Conservation (phyloP, 1,140 invertebrate species). For the Melipona quadrifasciata region DNA sequence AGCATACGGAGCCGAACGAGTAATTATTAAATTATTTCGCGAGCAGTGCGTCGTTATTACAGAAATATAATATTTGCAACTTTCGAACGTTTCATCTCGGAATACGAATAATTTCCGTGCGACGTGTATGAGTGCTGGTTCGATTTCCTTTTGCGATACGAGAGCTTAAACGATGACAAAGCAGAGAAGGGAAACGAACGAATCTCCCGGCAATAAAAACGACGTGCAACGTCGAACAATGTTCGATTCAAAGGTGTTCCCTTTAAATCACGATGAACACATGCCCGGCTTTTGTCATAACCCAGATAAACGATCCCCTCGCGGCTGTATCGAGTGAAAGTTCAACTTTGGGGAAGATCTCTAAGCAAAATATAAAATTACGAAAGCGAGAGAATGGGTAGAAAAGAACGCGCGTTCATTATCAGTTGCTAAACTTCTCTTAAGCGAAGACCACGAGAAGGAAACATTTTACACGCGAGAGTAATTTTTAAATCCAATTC, state of each 20-base stretch:
- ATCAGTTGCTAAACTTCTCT: neutral
- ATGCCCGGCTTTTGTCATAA: neutral
- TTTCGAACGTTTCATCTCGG: neutral
- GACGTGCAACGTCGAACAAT: slow-evolving; percentile 1
- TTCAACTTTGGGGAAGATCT: neutral
- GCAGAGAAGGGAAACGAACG: neutral
- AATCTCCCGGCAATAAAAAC: slow-evolving; percentile 14
- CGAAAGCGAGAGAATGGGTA: neutral
- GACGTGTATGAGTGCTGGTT: neutral
- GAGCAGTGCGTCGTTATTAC: neutral
- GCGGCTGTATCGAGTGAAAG: neutral
- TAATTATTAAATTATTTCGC: neutral
- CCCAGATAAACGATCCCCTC: neutral
- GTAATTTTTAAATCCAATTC: neutral
- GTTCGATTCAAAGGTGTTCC: slow-evolving; percentile 17
- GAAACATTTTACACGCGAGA: neutral
- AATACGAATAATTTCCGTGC: neutral
- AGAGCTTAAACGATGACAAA: slow-evolving; percentile 26
- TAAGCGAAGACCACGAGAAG: neutral
- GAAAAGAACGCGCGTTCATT: neutral
- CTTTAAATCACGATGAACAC: slow-evolving; percentile 8
- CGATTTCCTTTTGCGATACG: slow-evolving; percentile 8
- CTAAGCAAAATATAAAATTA: neutral
- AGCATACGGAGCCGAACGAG: neutral
- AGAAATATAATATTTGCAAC: neutral